Percentiles rank a stretch among this genome's conserved stretches.
Conservation (phyloP, 2,888 invertebrate genomes). For the Rhamnusium bicolor region DNA sequence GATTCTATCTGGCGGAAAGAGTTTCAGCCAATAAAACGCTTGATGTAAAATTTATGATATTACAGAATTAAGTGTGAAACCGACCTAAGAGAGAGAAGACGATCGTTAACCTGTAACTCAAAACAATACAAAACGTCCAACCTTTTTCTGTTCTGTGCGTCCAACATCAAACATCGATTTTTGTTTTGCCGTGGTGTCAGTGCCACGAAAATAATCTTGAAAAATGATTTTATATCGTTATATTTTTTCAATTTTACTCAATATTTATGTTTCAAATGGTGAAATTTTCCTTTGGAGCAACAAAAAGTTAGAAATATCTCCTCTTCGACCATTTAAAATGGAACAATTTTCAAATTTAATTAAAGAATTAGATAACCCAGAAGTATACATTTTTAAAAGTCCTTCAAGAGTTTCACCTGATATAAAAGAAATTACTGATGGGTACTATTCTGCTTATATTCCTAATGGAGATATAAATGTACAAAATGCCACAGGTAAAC, state of each 20-base stretch:
- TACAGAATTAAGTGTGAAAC: too few species aligned
- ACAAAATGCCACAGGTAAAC: conserved; percentile 63
- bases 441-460: conserved; percentile 63
- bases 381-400: conserved; percentile 63
- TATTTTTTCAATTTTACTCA: conserved; percentile 36
- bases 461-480: conserved; percentile 63
- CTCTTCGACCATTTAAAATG: conserved; percentile 63
- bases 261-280: conserved; percentile 50
- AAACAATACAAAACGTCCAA: too few species aligned
- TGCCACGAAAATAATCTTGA: conserved; percentile 4
- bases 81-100: too few species aligned
- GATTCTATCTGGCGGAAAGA: too few species aligned
- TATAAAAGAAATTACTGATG: conserved; percentile 59
- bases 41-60: too few species aligned
- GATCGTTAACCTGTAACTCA: too few species aligned
- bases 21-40: too few species aligned
- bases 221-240: conserved; percentile 5
- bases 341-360: conserved; percentile 62
- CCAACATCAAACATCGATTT: conserved; percentile 11
- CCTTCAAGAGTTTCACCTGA: conserved; percentile 55
- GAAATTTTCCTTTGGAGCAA: conserved; percentile 62
- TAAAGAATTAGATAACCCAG: conserved; percentile 60
- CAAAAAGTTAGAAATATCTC: conserved; percentile 63
- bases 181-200: neutral
- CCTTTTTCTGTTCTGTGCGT: too few species aligned